These are phyloP conservation scores for Zoanthus sociatus DNA, from an alignment of 92 coral and sea anemone genomes.

Conservation along the genomic window DNA sequence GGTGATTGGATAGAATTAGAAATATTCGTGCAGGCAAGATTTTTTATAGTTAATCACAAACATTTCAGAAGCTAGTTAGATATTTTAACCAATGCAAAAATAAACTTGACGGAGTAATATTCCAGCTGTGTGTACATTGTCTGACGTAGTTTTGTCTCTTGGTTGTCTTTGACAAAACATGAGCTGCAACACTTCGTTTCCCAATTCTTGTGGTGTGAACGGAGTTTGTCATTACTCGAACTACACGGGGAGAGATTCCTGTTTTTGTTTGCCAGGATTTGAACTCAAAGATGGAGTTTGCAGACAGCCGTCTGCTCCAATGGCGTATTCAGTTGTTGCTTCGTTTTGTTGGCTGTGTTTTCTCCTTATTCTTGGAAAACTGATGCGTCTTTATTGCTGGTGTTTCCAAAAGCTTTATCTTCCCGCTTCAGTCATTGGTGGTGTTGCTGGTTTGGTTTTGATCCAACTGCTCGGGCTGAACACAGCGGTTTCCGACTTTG, in stretches of 20 bases:
- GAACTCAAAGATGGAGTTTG: slow-evolving; percentile 61
- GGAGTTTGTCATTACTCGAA: slow-evolving; percentile 65
- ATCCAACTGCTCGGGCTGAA: slow-evolving; percentile 70
- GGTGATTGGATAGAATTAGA: too few relatives aligned
- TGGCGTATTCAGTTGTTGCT: slow-evolving; percentile 83
- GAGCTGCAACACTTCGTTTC: slow-evolving; percentile 67
- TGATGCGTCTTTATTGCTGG: slow-evolving; percentile 77
- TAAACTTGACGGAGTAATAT: slow-evolving; percentile 10
- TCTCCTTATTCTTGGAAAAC: slow-evolving; percentile 78
- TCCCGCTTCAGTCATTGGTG: slow-evolving; percentile 86
- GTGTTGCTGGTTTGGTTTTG: slow-evolving; percentile 64
- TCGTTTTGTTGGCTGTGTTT: slow-evolving; percentile 86
- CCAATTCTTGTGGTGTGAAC: slow-evolving; percentile 71
- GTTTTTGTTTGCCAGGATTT: slow-evolving; percentile 68
- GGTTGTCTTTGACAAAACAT: slow-evolving; percentile 15
- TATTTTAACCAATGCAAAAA: slow-evolving; percentile 19
- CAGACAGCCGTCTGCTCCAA: slow-evolving; percentile 42
- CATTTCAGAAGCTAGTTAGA: not conserved
- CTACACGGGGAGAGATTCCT: slow-evolving; percentile 47
- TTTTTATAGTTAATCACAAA: too few relatives aligned
- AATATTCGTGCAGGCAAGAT: too few relatives aligned
- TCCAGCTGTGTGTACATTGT: not conserved
- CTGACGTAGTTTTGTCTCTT: not conserved
- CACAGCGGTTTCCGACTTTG: slow-evolving; percentile 52
- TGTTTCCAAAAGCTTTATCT: slow-evolving; percentile 82